A percentile compares a stretch with the other conserved stretches of the same genome.
Evolutionary conservation across 2,888 invertebrate species (phyloP).

Genomic region (Choristoneura rosaceana): DNA sequence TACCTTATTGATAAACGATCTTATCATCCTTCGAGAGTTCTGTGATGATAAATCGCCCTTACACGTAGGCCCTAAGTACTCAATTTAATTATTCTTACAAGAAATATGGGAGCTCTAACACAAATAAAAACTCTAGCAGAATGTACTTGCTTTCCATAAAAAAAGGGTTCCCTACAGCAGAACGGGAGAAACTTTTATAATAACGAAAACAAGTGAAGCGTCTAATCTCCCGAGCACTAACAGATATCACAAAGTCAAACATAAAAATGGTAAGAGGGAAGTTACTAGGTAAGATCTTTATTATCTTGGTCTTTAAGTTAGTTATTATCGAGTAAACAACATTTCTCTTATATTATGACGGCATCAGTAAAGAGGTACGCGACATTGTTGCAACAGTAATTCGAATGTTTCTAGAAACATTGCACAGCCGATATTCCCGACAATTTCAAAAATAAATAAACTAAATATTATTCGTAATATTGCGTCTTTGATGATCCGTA

Average conservation of each 20-base stretch:
- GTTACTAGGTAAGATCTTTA: slow-evolving; percentile 36
- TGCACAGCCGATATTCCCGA: slow-evolving; percentile 60
- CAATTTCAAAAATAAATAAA: slow-evolving; percentile 45
- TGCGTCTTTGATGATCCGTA: slow-evolving; percentile 47
- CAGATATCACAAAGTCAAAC: slow-evolving; percentile 61
- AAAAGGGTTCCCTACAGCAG: not conserved
- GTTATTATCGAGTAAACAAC: slow-evolving; percentile 24
- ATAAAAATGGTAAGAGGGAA: slow-evolving; percentile 44
- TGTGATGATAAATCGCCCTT: slow-evolving; percentile 59
- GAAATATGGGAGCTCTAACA: slow-evolving; percentile 15
- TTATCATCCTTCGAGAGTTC: slow-evolving; percentile 55
- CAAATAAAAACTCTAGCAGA: slow-evolving; percentile 15
- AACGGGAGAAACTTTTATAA: slow-evolving; percentile 8
- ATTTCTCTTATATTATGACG: slow-evolving; percentile 32
- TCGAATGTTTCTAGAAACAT: slow-evolving; percentile 48
- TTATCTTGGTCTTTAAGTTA: slow-evolving; percentile 16
- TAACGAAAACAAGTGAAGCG: slow-evolving; percentile 4
- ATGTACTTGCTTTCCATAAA: slow-evolving; percentile 35
- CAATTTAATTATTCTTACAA: slow-evolving; percentile 40
- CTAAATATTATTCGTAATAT: slow-evolving; percentile 50
- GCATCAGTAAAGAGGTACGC: slow-evolving; percentile 38
- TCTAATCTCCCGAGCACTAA: slow-evolving; percentile 48
- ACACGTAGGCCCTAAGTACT: slow-evolving; percentile 78
- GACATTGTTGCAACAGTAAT: slow-evolving; percentile 24
- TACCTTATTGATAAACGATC: slow-evolving; percentile 62